These are phyloP conservation scores for Mylabris phalerata DNA, from an alignment of 1,140 invertebrate species.

Conservation along the genomic window DNA sequence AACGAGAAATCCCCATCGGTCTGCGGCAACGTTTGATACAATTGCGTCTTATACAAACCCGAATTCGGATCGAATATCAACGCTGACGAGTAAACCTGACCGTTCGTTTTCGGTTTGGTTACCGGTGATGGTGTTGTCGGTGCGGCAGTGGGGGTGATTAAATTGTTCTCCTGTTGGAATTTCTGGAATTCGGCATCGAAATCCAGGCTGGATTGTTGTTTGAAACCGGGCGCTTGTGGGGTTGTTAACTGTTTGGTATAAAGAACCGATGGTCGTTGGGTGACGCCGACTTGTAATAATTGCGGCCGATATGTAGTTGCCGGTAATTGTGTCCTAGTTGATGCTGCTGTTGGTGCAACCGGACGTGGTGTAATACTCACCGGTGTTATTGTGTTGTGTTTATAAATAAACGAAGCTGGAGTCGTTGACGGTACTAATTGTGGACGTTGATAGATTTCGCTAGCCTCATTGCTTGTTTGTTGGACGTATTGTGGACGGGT, in stretches of 20 bases:
- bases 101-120: constrained; percentile 39
- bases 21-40: constrained; percentile 69
- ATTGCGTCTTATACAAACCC: constrained; percentile 71
- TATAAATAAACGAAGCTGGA: constrained; percentile 40
- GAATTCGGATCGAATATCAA: constrained; percentile 68
- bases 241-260: constrained; percentile 48
- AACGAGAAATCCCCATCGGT: constrained; percentile 61
- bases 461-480: constrained; percentile 17
- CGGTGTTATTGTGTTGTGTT: constrained; percentile 41
- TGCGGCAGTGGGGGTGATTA: constrained; percentile 43
- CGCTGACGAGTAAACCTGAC: constrained; percentile 63
- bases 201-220: constrained; percentile 48
- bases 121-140: constrained; percentile 37
- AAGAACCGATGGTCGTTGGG: constrained; percentile 47
- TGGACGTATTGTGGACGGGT: constrained; percentile 38
- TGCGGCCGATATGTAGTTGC: constrained; percentile 60
- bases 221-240: constrained; percentile 35
- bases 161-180: constrained; percentile 67
- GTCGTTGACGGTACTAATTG: constrained; percentile 34
- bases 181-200: constrained; percentile 69
- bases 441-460: constrained; percentile 34
- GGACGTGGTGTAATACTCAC: constrained; percentile 46
- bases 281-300: constrained; percentile 52
- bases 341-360: constrained; percentile 39
- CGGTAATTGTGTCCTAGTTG: constrained; percentile 55